Evolutionary conservation across 2,888 invertebrate species (phyloP), one percentile per base, ranked within the genome.

Genomic region (Aplocera efformata): DNA sequence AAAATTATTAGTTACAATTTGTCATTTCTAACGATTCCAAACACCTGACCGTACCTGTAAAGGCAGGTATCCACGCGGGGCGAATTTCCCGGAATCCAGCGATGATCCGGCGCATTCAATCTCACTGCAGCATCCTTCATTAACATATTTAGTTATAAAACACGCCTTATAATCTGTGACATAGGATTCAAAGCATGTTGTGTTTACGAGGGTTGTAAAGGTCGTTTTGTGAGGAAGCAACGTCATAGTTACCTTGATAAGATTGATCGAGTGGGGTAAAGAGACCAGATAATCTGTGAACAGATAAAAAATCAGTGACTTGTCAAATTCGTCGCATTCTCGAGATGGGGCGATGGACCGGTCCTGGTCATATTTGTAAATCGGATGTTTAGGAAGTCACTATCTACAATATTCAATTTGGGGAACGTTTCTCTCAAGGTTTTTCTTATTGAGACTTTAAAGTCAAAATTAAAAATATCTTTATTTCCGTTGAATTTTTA

Each of bases 241-340:
- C 50, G 60, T 67, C 67, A 73, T 76, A 76, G 81, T 76, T 75
- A 62, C 68, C 68, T 74, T 69, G 79, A 83, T 85, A 88, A 88
- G 88, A 88, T 88, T 88, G 88, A 88, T 88, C 85, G 84, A 88
- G 88, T 86, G 86, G 78, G 80, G 86, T 84, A 81, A 84, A 75
- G 65, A 71, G 72, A 76, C 68, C 77, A 86, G 86, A 86, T 86
- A 74, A 86, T 86, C 85, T 88, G 77, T 67, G 57, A 56, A 57
- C 38, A 53, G 63, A 75, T 78, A 79, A 81, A 85, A 86, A 88
- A 83, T 75, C 78, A 65, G 81, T 88, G 88, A 88, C 88, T 88
- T 86, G 88, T 85, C 84, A 81, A 84, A 86, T 85, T 82, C 83
- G 57, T 81, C 77, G 85, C 85, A 86, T 86, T 85, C 84, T 84